Conservation (phyloP, 2,113 vertebrate genomes). For the Rallus limicola region DNA sequence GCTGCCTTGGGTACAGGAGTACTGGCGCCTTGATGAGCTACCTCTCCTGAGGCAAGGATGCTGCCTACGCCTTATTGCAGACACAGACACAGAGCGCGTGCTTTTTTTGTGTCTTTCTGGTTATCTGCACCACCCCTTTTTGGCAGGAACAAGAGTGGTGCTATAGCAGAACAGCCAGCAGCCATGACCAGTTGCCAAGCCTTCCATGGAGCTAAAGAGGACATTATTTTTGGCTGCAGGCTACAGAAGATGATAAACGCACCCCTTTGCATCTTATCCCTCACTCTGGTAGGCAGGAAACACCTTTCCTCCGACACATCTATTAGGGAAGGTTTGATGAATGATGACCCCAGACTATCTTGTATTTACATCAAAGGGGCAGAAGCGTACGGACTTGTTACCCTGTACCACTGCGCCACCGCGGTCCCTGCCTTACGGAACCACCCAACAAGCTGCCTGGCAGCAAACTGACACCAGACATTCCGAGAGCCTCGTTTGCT, state of each 20-base stretch:
- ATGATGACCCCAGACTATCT: neutral
- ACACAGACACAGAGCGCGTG: neutral
- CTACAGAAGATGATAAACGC: neutral
- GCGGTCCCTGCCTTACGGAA: neutral
- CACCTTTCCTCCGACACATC: neutral
- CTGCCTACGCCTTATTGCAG: neutral
- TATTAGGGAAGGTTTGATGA: neutral
- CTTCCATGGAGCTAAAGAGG: neutral
- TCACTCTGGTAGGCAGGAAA: neutral
- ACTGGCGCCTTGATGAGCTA: neutral
- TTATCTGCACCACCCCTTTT: neutral
- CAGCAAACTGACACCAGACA: neutral
- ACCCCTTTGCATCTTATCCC: neutral
- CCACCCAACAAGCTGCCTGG: neutral
- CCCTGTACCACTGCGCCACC: neutral
- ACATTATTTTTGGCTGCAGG: neutral
- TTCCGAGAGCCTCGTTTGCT: neutral
- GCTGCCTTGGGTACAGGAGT: neutral
- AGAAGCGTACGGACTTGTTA: neutral
- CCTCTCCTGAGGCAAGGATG: neutral
- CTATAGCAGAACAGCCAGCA: neutral
- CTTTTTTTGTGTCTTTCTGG: neutral
- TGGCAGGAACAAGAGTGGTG: neutral
- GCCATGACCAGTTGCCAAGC: neutral
- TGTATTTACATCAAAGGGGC: neutral